phyloP scores from a whole-genome alignment of 2,888 invertebrate genomes.

The Miltochrista miniata region DNA sequence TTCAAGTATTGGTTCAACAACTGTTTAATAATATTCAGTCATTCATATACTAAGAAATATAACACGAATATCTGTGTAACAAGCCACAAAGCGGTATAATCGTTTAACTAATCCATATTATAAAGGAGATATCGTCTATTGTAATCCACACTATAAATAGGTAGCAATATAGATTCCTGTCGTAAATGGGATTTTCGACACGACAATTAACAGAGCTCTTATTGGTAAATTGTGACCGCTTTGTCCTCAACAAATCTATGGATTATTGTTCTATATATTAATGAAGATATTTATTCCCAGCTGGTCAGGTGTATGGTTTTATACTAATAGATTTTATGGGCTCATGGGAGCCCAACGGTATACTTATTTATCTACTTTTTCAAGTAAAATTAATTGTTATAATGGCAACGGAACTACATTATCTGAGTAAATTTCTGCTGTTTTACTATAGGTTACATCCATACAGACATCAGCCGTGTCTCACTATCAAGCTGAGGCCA shows the following conservation, averaged over 20 bases:
- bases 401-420: too few relatives aligned
- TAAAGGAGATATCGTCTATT: constrained; percentile 17
- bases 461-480: too few relatives aligned
- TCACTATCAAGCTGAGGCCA: too few relatives aligned
- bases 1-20: constrained; percentile 26
- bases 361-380: too few relatives aligned
- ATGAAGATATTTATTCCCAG: too few relatives aligned
- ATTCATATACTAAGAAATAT: constrained; percentile 22
- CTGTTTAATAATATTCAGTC: constrained; percentile 25
- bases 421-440: too few relatives aligned
- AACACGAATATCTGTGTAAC: constrained; percentile 1
- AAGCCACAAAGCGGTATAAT: constrained; percentile 13
- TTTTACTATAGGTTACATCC: too few relatives aligned
- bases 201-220: constrained; percentile 18
- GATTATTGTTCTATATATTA: too few relatives aligned
- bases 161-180: constrained; percentile 17
- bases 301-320: too few relatives aligned
- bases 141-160: constrained; percentile 25
- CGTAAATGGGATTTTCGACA: constrained; percentile 20
- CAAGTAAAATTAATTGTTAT: too few relatives aligned
- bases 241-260: background rate
- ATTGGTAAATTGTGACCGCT: constrained; percentile 4
- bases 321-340: too few relatives aligned
- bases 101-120: constrained; percentile 27
- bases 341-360: too few relatives aligned